phyloP scores from a whole-genome alignment of 2,797 vertebrate genomes.

The Dromococcyx pavoninus region DNA sequence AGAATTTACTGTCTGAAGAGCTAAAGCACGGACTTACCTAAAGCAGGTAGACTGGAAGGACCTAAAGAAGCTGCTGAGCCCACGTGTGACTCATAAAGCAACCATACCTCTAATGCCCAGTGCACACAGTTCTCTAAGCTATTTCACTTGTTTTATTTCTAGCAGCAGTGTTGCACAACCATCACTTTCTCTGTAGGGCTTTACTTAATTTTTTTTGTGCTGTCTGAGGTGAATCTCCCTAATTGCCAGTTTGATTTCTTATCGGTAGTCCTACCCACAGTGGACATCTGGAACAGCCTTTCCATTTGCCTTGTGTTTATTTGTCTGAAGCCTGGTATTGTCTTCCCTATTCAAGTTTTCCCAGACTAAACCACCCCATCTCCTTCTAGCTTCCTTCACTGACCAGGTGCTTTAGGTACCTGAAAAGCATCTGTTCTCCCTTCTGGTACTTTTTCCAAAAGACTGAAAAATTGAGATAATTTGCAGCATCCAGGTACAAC shows the following conservation, averaged over 20 bases:
- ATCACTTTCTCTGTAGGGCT: neutral
- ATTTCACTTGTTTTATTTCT: neutral
- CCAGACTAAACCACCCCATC: neutral
- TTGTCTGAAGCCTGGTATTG: neutral
- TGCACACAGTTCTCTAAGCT: neutral
- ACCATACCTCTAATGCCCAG: neutral
- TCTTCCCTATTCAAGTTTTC: neutral
- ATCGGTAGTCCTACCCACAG: neutral
- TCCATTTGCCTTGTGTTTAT: neutral
- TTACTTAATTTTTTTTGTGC: neutral
- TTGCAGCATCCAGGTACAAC: neutral
- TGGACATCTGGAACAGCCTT: neutral
- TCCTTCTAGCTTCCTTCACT: neutral
- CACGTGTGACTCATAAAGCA: neutral
- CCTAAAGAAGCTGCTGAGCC: neutral
- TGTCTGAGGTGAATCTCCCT: neutral
- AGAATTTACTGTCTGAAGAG: neutral
- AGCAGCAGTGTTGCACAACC: neutral
- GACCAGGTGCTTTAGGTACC: neutral
- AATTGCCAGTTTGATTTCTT: neutral
- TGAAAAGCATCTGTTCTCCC: neutral
- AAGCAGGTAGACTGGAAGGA: neutral
- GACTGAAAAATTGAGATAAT: neutral
- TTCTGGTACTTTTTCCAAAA: neutral
- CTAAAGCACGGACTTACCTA: neutral